phyloP scores from a whole-genome alignment of 2,113 vertebrate genomes.

The Epinephelus moara region DNA sequence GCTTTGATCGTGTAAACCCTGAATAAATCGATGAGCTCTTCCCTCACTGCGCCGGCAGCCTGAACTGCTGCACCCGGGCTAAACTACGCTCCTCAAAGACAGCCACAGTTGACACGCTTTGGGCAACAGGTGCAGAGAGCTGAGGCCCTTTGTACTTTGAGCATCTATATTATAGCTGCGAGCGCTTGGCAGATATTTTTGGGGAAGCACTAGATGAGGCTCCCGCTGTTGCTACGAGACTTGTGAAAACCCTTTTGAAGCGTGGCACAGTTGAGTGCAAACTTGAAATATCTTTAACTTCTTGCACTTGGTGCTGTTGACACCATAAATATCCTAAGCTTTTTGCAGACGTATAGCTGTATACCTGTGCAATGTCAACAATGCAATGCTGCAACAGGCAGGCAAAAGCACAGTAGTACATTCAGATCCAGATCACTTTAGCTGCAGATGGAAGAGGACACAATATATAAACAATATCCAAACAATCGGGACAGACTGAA shows the following conservation, averaged over 20 bases:
- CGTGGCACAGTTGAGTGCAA: constrained; percentile 12
- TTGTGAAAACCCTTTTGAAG: constrained; percentile 49
- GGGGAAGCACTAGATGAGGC: constrained; percentile 35
- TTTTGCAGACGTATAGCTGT: background rate
- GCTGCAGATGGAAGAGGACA: background rate
- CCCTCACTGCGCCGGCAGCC: constrained; percentile 24
- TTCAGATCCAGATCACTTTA: background rate
- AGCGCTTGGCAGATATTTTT: constrained; percentile 57
- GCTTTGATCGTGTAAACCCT: constrained; percentile 52
- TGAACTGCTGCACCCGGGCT: constrained; percentile 31
- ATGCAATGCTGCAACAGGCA: background rate
- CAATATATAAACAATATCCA: background rate
- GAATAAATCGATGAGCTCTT: constrained; percentile 48
- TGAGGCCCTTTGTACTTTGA: constrained; percentile 55
- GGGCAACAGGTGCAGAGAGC: constrained; percentile 54
- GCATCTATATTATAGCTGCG: constrained; percentile 55
- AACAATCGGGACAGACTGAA: background rate
- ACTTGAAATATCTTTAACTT: constrained; percentile 40
- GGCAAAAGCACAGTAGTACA: background rate
- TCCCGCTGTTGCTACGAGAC: constrained; percentile 46
- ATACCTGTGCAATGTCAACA: background rate
- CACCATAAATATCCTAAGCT: constrained; percentile 5
- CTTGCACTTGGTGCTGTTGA: constrained; percentile 26
- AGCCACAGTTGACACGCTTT: constrained; percentile 43
- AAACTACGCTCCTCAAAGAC: constrained; percentile 49